Base-by-base conservation (phyloP, 2,888 invertebrate species). In the Eupithecia subfuscata region DNA sequence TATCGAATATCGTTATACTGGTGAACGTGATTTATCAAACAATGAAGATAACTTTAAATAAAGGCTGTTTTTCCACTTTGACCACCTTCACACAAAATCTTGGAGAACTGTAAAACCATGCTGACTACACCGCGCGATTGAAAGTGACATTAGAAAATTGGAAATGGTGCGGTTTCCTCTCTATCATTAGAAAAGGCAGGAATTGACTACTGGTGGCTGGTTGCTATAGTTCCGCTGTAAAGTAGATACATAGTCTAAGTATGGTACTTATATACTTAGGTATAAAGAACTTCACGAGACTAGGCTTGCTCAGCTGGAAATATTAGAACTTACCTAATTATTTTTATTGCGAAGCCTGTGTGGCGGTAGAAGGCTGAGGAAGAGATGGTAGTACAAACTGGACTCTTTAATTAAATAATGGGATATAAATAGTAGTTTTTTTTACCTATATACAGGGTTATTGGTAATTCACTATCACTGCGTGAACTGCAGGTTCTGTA, bases 131-230 rank as follows among this genome's bases (percentile, higher is more conserved):
- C 30, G 30, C 22, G 52, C 3, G n/a, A 11, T 11, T 22, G 22
- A 16, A 30, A 34, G 34, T 40, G 67, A 16, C 67, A 67, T 67
- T 67, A 67, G 67, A 67, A 67, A 67, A 37, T 40, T 40, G 37
- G 67, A n/a, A 67, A 40, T 67, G 37, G 37, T 67, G 67, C 60
- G 37, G 70, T 70, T 45, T 70, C 22, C 34, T 52, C 37, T 37
- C 37, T 74, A 65, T 70, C 52, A 60, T 56, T 56, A 70, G 70
- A 52, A 37, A 52, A 45, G 18, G 71, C 63, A 71, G 65, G 65
- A 11, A 56, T 56, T 67, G 67, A 67, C 22, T 40, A 37, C 34
- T 18, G 18, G n/a, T 18, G 14, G 9, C 18, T 65, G 37, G 34
- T 65, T 65, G 37, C 34, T 18, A n/a, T 52, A 56, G 52, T 22